phyloP scores from a whole-genome alignment of 2,797 vertebrate species.

The Myotis daubentonii region DNA sequence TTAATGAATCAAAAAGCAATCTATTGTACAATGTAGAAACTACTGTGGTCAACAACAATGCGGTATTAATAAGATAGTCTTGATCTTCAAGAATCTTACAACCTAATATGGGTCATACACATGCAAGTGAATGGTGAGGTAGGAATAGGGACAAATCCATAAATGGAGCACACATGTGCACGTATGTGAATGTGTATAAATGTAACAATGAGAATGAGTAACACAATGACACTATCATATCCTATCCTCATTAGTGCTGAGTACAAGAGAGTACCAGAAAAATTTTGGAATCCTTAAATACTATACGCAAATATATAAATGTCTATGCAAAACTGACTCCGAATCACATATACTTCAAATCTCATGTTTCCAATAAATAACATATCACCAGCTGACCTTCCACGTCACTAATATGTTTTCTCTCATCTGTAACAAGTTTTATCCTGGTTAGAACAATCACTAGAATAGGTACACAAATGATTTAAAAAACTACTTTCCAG shows the following conservation, averaged over 20 bases:
- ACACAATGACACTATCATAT: neutral
- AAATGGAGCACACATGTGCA: neutral
- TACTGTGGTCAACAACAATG: neutral
- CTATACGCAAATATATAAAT: neutral
- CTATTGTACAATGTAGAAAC: neutral
- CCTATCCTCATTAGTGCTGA: neutral
- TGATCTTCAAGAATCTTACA: neutral
- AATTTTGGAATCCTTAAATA: neutral
- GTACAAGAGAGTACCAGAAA: neutral
- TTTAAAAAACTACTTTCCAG: neutral
- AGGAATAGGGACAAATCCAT: neutral
- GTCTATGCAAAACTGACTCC: neutral
- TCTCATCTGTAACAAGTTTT: neutral
- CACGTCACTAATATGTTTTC: neutral
- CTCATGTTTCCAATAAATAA: neutral
- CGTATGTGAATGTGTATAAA: neutral
- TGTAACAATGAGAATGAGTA: neutral
- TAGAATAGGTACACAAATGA: neutral
- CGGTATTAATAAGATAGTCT: neutral
- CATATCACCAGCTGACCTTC: neutral
- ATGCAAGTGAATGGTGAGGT: neutral
- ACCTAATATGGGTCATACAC: neutral
- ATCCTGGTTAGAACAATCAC: neutral
- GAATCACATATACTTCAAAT: neutral
- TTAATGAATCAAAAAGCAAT: neutral